Base-by-base conservation (phyloP, 2,797 vertebrate species). In the Otolemur crassicaudatus region DNA sequence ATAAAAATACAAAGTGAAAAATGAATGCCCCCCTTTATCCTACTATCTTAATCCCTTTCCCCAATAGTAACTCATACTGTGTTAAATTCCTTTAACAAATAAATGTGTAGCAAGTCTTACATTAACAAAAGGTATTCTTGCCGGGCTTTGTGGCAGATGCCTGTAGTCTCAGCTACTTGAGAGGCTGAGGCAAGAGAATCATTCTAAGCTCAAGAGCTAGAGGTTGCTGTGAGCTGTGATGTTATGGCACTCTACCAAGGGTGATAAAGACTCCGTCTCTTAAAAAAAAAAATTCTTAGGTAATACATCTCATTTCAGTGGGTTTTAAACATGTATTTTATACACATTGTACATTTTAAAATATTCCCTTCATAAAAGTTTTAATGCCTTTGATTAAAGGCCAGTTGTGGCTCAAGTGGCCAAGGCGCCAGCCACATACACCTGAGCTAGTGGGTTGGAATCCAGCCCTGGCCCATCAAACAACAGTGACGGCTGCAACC, bases 1-100 rank as follows among this genome's bases (percentile, higher is more conserved):
- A 86, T 29, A 93, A 92, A 76, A 27, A 82, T 56, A 80, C 6
- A 56, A 90, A 95, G 23, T 65, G 20, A 84, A 96, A 53, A 85
- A 80, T 77, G 31, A 91, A 90, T 61, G n/a, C 4, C 37, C 60
- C 2, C 13, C 14, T 34, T 16, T 61, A 31, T 8, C 2, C 10
- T 61, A 5, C 49, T 16, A 17, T 76, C 17, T 22, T 49, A 19
- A 40, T 56, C 6, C 19, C 19, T 87, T 65, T 76, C 9, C 40
- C 22, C n/a, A 72, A 40, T 14, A 94, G 49, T 91, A 85, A 92
- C n/a, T n/a, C 72, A 22, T 84, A 10, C 46, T 60, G 1, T 76
- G 63, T 69, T 94, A 72, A 19, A 70, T 92, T 46, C 12, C 34
- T 75, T 80, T 49, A 89, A 25, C 20, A 93, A 73, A 63, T 93